Base-by-base conservation (phyloP, 1,140 invertebrate genomes). In the Ectropis grisescens region DNA sequence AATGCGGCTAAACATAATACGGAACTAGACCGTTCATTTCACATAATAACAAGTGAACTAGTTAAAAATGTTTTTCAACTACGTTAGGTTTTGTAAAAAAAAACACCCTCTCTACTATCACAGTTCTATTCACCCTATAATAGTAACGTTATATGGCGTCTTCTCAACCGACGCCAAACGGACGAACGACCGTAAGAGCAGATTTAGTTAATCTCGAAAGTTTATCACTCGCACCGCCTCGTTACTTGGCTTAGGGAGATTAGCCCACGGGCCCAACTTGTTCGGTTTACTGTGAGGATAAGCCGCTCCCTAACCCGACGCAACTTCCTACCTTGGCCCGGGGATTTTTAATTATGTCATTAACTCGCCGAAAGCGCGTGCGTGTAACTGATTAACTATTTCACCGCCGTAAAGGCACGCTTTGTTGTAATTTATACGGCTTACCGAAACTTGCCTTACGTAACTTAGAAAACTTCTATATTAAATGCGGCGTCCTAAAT, bases 331-430 rank as follows among this genome's bases (percentile, higher is more conserved):
- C 51, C 50, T 69, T 55, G 39, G 41, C 33, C 42, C 42, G 51
- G 56, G 59, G 49, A 68, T 78, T 78, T 79, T 75, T 79, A 75
- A 74, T 72, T 74, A 78, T 70, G 51, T 65, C 69, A 65, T 74
- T 71, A 74, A 69, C 38, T 53, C 37, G 47, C 50, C 52, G 35
- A 38, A 56, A 33, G 54, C 52, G 53, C 51, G 58, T 62, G 61
- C 65, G 54, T 54, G 59, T 40, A 41, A 47, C 61, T 67, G 67
- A 69, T 78, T 78, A 71, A 65, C 47, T 51, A 47, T 53, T 65
- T 66, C 58, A 58, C 54, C 45, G 53, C 38, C 38, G 38, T 54
- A 48, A 61, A 54, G 47, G 54, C 48, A 48, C 41, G 62, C 50
- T 60, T 58, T 54, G 41, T 45, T 51, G 50, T 58, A 56, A 75